phyloP scores from a whole-genome alignment of 2,888 invertebrate species.

The Acleris literana region DNA sequence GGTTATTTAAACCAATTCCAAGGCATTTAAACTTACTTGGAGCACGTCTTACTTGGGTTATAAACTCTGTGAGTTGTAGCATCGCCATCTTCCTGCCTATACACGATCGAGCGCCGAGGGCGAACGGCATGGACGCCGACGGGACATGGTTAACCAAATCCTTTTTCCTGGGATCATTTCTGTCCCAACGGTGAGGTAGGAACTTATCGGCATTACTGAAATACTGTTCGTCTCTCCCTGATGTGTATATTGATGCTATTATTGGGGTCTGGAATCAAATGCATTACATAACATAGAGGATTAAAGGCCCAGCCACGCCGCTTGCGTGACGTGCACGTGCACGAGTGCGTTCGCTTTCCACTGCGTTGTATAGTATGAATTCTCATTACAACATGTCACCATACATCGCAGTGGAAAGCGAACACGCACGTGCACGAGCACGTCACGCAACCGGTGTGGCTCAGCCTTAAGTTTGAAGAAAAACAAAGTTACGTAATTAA shows the following conservation, averaged over 20 bases:
- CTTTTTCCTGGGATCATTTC: conserved; percentile 75
- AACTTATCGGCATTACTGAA: conserved; percentile 88
- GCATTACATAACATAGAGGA: too few relatives aligned
- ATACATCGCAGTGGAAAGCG: too few relatives aligned
- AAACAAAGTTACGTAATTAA: too few relatives aligned
- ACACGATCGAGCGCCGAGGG: conserved; percentile 91
- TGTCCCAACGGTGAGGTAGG: conserved; percentile 90
- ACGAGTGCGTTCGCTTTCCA: too few relatives aligned
- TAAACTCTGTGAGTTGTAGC: conserved; percentile 87
- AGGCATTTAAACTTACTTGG: not conserved
- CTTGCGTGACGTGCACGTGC: too few relatives aligned
- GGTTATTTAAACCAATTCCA: conserved; percentile 5
- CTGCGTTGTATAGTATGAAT: too few relatives aligned
- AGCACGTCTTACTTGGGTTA: conserved; percentile 83
- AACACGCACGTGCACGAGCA: too few relatives aligned
- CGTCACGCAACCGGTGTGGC: too few relatives aligned
- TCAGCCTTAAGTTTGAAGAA: too few relatives aligned
- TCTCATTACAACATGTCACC: too few relatives aligned
- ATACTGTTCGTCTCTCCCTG: conserved; percentile 88
- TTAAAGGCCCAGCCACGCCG: too few relatives aligned
- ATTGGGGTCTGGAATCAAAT: conserved; percentile 87
- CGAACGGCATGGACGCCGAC: conserved; percentile 91
- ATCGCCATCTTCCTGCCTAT: conserved; percentile 92
- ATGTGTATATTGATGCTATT: conserved; percentile 92
- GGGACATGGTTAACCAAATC: conserved; percentile 77